Evolutionary conservation across 2,113 vertebrate species (phyloP).

Genomic region (Salminus brasiliensis): DNA sequence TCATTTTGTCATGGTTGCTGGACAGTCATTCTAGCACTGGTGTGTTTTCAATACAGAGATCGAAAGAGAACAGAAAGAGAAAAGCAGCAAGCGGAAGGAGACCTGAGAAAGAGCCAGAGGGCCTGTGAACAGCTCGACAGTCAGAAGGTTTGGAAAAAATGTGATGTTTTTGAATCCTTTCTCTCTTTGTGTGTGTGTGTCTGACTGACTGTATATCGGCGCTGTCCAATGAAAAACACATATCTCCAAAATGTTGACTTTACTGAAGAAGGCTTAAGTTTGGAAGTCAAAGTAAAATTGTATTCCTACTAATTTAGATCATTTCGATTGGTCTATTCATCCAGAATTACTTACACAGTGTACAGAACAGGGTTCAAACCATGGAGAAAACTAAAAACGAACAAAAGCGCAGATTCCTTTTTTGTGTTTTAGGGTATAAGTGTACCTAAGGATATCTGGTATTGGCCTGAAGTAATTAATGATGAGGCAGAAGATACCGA

Average conservation of each 20-base stretch:
- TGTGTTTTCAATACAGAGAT: conserved; percentile 65
- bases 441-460: conserved; percentile 87
- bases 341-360: too few relatives aligned
- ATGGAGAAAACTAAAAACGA: too few relatives aligned
- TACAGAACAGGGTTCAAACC: too few relatives aligned
- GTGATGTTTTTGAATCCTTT: neutral
- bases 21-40: too few relatives aligned
- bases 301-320: too few relatives aligned
- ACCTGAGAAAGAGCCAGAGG: conserved; percentile 88
- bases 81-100: conserved; percentile 86
- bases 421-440: conserved; percentile 75
- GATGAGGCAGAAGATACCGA: conserved; percentile 76
- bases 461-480: conserved; percentile 81
- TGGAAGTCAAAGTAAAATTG: too few relatives aligned
- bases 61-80: conserved; percentile 90
- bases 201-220: neutral
- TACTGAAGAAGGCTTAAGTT: too few relatives aligned
- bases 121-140: conserved; percentile 91
- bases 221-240: too few relatives aligned
- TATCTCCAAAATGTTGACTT: too few relatives aligned
- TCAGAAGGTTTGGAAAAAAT: conserved; percentile 80
- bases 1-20: neutral
- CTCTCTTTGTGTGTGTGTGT: neutral
- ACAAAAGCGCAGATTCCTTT: too few relatives aligned
- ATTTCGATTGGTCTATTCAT: too few relatives aligned